These are phyloP conservation scores for Vanessa atalanta DNA, from an alignment of 1,140 invertebrate genomes.

Conservation along the genomic window DNA sequence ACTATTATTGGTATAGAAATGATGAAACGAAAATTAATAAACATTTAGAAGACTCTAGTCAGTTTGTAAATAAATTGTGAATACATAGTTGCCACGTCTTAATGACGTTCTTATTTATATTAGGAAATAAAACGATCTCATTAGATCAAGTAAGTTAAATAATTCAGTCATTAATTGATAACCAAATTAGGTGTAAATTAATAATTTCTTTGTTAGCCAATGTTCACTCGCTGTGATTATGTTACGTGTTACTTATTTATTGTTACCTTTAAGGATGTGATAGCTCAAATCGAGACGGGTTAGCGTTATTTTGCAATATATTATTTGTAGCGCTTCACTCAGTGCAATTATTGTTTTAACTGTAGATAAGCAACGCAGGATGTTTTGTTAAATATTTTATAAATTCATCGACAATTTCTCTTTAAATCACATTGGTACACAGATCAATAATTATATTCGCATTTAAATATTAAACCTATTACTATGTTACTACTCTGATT, in stretches of 20 bases:
- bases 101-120: slow-evolving; percentile 74
- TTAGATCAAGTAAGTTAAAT: slow-evolving; percentile 77
- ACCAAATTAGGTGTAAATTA: slow-evolving; percentile 74
- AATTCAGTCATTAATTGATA: slow-evolving; percentile 78
- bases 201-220: slow-evolving; percentile 79
- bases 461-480: slow-evolving; percentile 78
- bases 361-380: slow-evolving; percentile 45
- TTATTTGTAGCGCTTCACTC: slow-evolving; percentile 62
- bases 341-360: slow-evolving; percentile 65
- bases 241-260: slow-evolving; percentile 79
- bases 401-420: slow-evolving; percentile 40
- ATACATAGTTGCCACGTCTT: slow-evolving; percentile 75
- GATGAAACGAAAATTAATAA: slow-evolving; percentile 67
- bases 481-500: slow-evolving; percentile 80
- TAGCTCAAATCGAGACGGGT: slow-evolving; percentile 69
- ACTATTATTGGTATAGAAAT: slow-evolving; percentile 65
- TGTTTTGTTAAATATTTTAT: slow-evolving; percentile 49
- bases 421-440: slow-evolving; percentile 53
- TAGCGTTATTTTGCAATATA: slow-evolving; percentile 72
- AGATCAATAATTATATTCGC: slow-evolving; percentile 72
- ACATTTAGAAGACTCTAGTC: slow-evolving; percentile 76
- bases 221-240: slow-evolving; percentile 79
- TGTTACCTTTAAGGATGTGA: slow-evolving; percentile 77
- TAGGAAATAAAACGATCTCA: slow-evolving; percentile 78
- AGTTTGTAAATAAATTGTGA: slow-evolving; percentile 79